Conservation (phyloP, 2,888 invertebrate species). For the Andrena minutula region DNA sequence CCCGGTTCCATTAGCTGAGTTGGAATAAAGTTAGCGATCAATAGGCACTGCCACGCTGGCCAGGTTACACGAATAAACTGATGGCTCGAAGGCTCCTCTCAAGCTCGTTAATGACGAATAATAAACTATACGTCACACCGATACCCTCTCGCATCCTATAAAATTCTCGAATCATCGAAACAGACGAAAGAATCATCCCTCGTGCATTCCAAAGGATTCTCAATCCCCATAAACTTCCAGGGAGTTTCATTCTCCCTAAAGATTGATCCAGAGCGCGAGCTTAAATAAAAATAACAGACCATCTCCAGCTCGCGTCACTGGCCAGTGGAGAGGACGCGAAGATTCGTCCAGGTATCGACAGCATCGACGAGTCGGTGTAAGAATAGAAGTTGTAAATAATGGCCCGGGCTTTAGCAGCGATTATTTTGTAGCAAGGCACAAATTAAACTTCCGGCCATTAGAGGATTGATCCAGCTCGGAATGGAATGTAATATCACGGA, state of each 20-base stretch:
- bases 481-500: slow-evolving; percentile 83
- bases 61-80: slow-evolving; percentile 54
- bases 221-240: no score
- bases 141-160: slow-evolving; percentile 12
- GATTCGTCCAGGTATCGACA: slow-evolving; percentile 41
- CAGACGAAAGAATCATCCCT: neutral
- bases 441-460: slow-evolving; percentile 82
- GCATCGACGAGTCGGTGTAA: slow-evolving; percentile 44
- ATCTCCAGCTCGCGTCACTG: no score
- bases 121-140: slow-evolving; percentile 46
- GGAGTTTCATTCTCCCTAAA: no score
- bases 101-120: slow-evolving; percentile 59
- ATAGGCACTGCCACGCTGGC: slow-evolving; percentile 56
- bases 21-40: slow-evolving; percentile 78
- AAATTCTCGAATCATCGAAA: slow-evolving; percentile 11
- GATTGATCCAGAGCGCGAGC: no score
- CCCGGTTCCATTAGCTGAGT: slow-evolving; percentile 77
- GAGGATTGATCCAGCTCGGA: slow-evolving; percentile 80
- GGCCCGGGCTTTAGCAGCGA: slow-evolving; percentile 67
- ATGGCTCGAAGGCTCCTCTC: slow-evolving; percentile 54
- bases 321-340: neutral
- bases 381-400: slow-evolving; percentile 69
- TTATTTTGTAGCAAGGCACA: slow-evolving; percentile 79
- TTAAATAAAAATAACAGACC: no score
- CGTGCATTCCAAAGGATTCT: no score